These are phyloP conservation scores for Drosophila littoralis DNA, from an alignment of 1,140 invertebrate genomes.

Conservation along the genomic window DNA sequence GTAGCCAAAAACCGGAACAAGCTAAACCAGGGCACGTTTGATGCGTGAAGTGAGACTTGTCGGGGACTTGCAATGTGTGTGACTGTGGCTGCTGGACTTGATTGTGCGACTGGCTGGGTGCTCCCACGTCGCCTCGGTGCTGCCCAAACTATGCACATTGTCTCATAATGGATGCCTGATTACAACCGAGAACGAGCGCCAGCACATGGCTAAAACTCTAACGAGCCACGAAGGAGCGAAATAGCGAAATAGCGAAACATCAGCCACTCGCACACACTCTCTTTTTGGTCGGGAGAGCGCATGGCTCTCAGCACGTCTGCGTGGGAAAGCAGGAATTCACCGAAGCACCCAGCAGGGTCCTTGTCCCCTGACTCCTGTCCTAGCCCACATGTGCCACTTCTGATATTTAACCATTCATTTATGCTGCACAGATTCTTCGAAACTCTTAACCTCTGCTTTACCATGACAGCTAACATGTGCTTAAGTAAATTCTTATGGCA, in stretches of 20 bases:
- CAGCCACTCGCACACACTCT: slow-evolving; percentile 2
- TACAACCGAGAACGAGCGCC: slow-evolving; percentile 46
- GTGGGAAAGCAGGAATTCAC: slow-evolving; percentile 35
- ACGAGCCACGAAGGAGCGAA: slow-evolving; percentile 39
- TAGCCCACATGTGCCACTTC: slow-evolving; percentile 7
- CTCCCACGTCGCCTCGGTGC: slow-evolving; percentile 30
- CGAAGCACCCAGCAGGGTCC: slow-evolving; percentile 23
- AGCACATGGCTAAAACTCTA: slow-evolving; percentile 51
- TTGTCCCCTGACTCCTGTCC: slow-evolving; percentile 1
- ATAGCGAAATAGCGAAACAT: slow-evolving; percentile 21
- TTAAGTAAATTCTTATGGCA: too few relatives aligned
- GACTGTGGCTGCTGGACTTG: slow-evolving; percentile 54
- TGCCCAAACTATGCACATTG: slow-evolving; percentile 47
- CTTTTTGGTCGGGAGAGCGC: slow-evolving; percentile 13
- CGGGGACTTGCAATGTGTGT: slow-evolving; percentile 51
- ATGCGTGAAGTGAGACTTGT: slow-evolving; percentile 49
- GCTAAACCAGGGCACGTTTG: slow-evolving; percentile 48
- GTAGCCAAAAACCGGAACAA: slow-evolving; percentile 46
- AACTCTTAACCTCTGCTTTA: too few relatives aligned
- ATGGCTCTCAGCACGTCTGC: slow-evolving; percentile 32
- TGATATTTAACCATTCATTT: slow-evolving; percentile 5
- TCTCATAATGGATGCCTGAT: slow-evolving; percentile 56
- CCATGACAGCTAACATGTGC: too few relatives aligned
- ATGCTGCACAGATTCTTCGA: not conserved
- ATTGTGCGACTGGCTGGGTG: slow-evolving; percentile 37